These are phyloP conservation scores for Sciurus carolinensis DNA, from an alignment of 2,797 vertebrate genomes.

Conservation along the genomic window DNA sequence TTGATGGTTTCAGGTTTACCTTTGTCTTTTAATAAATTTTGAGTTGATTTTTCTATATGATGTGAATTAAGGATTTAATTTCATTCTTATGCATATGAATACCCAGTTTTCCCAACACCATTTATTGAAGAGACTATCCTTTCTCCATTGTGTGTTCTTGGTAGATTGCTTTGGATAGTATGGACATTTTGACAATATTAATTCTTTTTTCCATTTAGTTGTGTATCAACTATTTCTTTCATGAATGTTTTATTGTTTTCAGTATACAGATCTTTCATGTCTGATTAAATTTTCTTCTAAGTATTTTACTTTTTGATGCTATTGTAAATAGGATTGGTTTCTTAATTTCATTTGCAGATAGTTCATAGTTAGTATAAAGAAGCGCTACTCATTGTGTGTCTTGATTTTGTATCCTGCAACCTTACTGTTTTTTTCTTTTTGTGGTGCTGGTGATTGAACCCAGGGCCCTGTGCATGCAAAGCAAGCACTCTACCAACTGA, in stretches of 20 bases:
- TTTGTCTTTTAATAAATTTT: not conserved
- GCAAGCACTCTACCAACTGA: no score
- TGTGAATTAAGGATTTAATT: not conserved
- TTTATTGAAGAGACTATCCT: not conserved
- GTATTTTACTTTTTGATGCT: not conserved
- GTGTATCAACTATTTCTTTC: not conserved
- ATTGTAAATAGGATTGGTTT: not conserved
- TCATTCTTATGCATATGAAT: not conserved
- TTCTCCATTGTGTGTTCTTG: not conserved
- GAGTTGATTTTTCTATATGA: not conserved
- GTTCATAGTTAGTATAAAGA: not conserved
- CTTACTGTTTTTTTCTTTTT: not conserved
- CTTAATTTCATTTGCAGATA: not conserved
- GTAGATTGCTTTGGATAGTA: not conserved
- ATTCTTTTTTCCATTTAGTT: not conserved
- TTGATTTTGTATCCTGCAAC: not conserved
- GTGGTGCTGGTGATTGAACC: no score
- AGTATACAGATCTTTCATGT: not conserved
- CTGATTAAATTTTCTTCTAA: not conserved
- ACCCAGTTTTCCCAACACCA: not conserved
- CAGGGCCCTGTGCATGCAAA: no score
- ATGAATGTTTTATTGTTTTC: not conserved
- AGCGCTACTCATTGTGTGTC: not conserved
- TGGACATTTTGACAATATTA: constrained; percentile 3
- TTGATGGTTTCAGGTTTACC: not conserved